A percentile compares a stretch with the other conserved stretches of the same genome.
Conservation (phyloP, 1,140 invertebrate genomes). For the Pseudoatta argentina region DNA sequence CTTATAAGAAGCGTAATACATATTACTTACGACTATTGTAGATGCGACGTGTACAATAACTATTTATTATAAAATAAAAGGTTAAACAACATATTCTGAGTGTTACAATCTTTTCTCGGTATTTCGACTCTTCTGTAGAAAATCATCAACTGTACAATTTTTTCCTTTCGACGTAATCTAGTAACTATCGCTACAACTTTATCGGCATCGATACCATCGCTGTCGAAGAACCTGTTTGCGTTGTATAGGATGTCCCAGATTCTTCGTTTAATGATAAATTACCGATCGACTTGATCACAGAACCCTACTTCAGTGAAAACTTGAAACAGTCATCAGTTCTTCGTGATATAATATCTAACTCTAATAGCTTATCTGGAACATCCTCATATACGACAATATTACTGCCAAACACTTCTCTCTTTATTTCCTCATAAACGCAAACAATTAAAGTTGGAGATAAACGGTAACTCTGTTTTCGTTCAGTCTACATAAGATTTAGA, state of each 20-base stretch:
- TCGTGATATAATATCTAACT: conserved; percentile 8
- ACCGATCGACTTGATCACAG: neutral
- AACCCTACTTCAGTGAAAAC: neutral
- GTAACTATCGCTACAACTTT: conserved; percentile 28
- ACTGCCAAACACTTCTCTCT: neutral
- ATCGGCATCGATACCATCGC: conserved; percentile 10
- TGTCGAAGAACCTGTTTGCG: conserved; percentile 23
- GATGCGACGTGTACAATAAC: conserved; percentile 52
- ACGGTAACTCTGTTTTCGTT: conserved; percentile 21
- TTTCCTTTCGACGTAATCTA: conserved; percentile 26
- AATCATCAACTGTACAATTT: conserved; percentile 60
- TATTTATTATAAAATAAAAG: conserved; percentile 74
- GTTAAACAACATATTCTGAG: conserved; percentile 27
- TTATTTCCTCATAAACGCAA: neutral
- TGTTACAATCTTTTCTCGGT: conserved; percentile 35
- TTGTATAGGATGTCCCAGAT: neutral
- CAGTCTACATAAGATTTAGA: conserved; percentile 9
- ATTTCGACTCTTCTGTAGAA: conserved; percentile 31
- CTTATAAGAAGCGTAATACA: conserved; percentile 26
- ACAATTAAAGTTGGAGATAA: conserved; percentile 18
- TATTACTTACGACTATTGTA: conserved; percentile 52
- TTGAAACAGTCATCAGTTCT: neutral
- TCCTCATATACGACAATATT: neutral
- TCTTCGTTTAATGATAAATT: neutral
- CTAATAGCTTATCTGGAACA: conserved; percentile 6